Percentiles rank a stretch among this genome's conserved stretches.
phyloP scores from a whole-genome alignment of 1,140 invertebrate genomes.

The Mylabris phalerata region DNA sequence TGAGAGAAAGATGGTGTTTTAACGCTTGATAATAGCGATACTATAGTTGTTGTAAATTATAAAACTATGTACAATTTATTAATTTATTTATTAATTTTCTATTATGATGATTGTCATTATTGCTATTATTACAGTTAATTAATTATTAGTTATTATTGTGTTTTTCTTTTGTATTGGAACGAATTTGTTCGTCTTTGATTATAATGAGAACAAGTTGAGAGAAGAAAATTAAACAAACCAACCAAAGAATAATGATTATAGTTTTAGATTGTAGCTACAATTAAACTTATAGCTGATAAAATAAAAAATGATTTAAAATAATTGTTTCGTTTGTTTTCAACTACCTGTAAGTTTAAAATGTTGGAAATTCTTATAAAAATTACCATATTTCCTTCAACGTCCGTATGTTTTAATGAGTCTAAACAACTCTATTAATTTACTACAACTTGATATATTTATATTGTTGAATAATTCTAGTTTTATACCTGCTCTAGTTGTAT shows the following conservation, averaged over 20 bases:
- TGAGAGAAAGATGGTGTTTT: conserved; percentile 23
- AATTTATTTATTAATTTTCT: conserved; percentile 18
- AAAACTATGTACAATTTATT: conserved; percentile 21
- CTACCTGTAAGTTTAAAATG: too few species aligned
- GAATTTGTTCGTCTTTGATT: too few species aligned
- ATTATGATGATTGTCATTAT: conserved; percentile 2
- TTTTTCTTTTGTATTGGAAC: not conserved
- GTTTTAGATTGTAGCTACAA: conserved; percentile 33
- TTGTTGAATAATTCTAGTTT: too few species aligned
- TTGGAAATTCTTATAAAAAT: too few species aligned
- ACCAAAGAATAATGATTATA: conserved; percentile 32
- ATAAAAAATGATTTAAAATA: conserved; percentile 23
- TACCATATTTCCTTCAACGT: too few species aligned
- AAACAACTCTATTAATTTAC: too few species aligned
- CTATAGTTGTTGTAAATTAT: conserved; percentile 26
- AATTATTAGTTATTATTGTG: not conserved
- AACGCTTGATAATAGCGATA: conserved; percentile 23
- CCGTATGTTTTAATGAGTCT: too few species aligned
- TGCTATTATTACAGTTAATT: conserved; percentile 14
- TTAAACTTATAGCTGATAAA: conserved; percentile 27
- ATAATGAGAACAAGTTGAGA: too few species aligned
- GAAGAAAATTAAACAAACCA: not conserved
- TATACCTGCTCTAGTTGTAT: too few species aligned
- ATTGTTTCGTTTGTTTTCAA: too few species aligned
- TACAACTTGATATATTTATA: too few species aligned